Percentiles rank a stretch among this genome's conserved stretches.
These are phyloP conservation scores for Pseudotriccus pelzelni DNA, from an alignment of 2,797 vertebrate genomes.

Conservation along the genomic window DNA sequence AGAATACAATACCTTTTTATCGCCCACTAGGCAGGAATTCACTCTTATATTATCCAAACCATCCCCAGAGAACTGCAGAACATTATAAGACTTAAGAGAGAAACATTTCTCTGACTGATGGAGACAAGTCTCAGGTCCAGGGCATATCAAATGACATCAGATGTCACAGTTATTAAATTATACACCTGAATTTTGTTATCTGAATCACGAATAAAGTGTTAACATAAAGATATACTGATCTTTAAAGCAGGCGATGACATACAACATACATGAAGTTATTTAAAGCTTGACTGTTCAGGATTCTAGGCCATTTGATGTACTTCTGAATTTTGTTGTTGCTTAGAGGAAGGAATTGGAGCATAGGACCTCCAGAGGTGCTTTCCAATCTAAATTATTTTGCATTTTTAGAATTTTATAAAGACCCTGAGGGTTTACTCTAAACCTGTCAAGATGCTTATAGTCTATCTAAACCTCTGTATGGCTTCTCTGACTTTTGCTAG, in stretches of 20 bases:
- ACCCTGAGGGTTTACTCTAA: not conserved
- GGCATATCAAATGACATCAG: not conserved
- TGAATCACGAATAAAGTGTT: not conserved
- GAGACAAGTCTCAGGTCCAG: not conserved
- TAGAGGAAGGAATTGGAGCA: not conserved
- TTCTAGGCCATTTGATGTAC: not conserved
- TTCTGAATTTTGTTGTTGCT: not conserved
- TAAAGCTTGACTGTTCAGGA: not conserved
- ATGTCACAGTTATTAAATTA: not conserved
- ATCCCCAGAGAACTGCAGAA: not conserved
- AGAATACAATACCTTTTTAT: not conserved
- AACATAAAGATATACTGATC: not conserved
- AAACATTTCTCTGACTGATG: not conserved
- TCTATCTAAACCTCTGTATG: not conserved
- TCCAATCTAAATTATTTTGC: not conserved
- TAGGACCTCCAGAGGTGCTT: not conserved
- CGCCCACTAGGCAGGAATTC: not conserved
- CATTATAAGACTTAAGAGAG: not conserved
- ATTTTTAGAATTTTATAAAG: not conserved
- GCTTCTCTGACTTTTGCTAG: not conserved
- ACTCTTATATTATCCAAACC: not conserved
- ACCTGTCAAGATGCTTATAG: not conserved
- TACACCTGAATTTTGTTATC: not conserved
- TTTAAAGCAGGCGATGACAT: not conserved
- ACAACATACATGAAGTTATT: accelerated